Evolutionary conservation across 2,113 vertebrate genomes (phyloP).

Genomic region (Eidolon helvum): DNA sequence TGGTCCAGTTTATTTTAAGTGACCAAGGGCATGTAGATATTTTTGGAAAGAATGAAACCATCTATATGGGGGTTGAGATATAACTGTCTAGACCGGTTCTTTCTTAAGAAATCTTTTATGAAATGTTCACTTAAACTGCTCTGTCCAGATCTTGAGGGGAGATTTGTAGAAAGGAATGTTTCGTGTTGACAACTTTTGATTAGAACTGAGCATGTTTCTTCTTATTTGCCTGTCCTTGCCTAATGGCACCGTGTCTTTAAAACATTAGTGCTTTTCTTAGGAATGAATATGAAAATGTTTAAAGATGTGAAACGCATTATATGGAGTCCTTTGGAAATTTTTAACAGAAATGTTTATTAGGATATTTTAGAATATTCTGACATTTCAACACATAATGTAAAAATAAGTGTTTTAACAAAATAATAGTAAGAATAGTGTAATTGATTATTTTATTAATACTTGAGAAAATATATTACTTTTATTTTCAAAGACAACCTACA

Average conservation of each 20-base stretch:
- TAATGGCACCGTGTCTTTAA: neutral
- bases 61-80: neutral
- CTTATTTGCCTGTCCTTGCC: neutral
- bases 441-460: neutral
- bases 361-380: neutral
- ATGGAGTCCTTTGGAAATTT: neutral
- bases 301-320: neutral
- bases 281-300: neutral
- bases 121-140: neutral
- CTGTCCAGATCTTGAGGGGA: neutral
- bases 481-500: slow-evolving; percentile 8
- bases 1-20: slow-evolving; percentile 58
- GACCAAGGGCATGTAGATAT: slow-evolving; percentile 33
- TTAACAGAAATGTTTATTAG: neutral
- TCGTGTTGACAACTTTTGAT: neutral
- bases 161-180: neutral
- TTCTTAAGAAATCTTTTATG: slow-evolving; percentile 37
- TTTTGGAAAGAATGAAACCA: slow-evolving; percentile 59
- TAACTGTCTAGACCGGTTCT: slow-evolving; percentile 58
- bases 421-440: neutral
- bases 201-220: neutral
- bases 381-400: neutral
- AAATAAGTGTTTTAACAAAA: neutral
- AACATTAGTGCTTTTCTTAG: neutral
- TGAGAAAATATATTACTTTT: neutral